These are phyloP conservation scores for Pseudococcus viburni DNA, from an alignment of 2,888 invertebrate genomes.

Conservation along the genomic window DNA sequence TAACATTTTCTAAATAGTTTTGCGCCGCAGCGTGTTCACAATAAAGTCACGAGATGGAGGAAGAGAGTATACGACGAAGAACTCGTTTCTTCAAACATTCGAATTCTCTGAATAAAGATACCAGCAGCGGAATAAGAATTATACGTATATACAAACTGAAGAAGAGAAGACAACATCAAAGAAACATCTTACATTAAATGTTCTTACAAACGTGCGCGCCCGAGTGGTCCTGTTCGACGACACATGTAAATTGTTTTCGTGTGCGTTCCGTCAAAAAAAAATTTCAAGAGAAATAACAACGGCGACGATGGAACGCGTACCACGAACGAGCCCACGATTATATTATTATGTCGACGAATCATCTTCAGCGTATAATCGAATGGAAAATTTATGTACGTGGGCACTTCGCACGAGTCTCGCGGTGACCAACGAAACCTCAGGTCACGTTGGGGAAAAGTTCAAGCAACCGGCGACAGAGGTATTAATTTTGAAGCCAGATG, in stretches of 20 bases:
- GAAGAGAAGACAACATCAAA: slow-evolving; percentile 15
- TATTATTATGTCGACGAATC: slow-evolving; percentile 25
- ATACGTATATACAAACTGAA: not conserved
- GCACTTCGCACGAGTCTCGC: not conserved
- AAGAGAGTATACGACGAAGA: not conserved
- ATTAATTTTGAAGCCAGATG: not conserved
- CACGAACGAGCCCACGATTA: slow-evolving; percentile 6
- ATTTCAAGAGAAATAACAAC: not conserved
- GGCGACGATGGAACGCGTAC: not conserved
- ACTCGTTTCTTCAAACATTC: not conserved
- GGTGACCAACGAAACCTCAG: slow-evolving; percentile 7
- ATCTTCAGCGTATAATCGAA: slow-evolving; percentile 1
- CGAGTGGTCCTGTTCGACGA: not conserved
- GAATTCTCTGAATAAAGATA: slow-evolving; percentile 10
- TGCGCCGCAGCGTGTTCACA: not conserved
- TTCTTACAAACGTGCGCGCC: not conserved
- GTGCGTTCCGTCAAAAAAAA: slow-evolving; percentile 17
- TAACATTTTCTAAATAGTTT: slow-evolving; percentile 29
- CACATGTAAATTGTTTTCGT: slow-evolving; percentile 22
- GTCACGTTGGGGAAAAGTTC: not conserved
- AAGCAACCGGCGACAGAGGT: not conserved
- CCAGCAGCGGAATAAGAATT: not conserved
- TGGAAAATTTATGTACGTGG: slow-evolving; percentile 13
- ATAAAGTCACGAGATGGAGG: slow-evolving; percentile 6
- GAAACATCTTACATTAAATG: slow-evolving; percentile 14